Percentiles rank a stretch among this genome's conserved stretches.
Evolutionary conservation across 1,140 invertebrate species (phyloP).

Genomic region (Proales similis): DNA sequence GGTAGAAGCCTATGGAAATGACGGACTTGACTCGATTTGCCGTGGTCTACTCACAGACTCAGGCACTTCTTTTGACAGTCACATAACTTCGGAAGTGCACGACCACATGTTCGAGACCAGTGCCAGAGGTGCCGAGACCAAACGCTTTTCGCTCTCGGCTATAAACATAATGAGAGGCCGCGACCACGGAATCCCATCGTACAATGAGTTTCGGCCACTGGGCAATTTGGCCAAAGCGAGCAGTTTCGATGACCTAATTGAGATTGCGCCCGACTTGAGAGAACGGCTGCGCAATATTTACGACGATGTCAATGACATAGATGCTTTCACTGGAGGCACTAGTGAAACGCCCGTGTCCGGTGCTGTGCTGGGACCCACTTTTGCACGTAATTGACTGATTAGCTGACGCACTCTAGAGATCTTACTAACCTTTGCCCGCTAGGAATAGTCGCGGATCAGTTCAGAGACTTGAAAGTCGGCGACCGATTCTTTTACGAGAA

Average conservation of each 20-base stretch:
- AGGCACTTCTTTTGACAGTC: constrained; percentile 22
- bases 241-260: constrained; percentile 76
- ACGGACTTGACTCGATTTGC: constrained; percentile 29
- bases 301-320: constrained; percentile 40
- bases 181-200: constrained; percentile 84
- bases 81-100: constrained; percentile 20
- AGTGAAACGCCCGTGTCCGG: constrained; percentile 74
- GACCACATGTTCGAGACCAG: constrained; percentile 36
- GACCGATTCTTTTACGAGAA: constrained; percentile 92
- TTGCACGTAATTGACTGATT: constrained; percentile 62
- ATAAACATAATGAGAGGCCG: constrained; percentile 90
- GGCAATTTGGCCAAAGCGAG: constrained; percentile 73
- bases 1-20: constrained; percentile 22
- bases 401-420: neutral
- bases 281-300: constrained; percentile 8
- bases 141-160: constrained; percentile 78
- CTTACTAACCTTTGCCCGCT: neutral
- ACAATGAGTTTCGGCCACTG: constrained; percentile 73
- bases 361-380: constrained; percentile 83
- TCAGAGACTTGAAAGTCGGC: constrained; percentile 74
- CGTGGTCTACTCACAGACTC: constrained; percentile 13
- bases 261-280: constrained; percentile 13
- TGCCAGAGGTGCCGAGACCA: constrained; percentile 20
- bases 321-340: constrained; percentile 58
- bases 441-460: constrained; percentile 77